phyloP scores from a whole-genome alignment of 2,797 vertebrate species.

The Propithecus deckenii region DNA sequence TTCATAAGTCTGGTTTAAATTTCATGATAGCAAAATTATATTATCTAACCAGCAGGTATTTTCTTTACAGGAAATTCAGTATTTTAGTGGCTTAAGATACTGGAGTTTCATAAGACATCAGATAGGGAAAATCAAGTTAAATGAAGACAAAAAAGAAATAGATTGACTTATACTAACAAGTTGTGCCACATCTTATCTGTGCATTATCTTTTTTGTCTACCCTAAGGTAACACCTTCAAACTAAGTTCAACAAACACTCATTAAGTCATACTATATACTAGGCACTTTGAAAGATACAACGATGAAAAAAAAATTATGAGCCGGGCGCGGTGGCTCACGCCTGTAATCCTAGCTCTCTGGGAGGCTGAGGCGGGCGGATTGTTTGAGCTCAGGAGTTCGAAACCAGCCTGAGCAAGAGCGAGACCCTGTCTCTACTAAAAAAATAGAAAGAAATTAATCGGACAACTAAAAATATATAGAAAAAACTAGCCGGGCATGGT shows the following conservation, averaged over 20 bases:
- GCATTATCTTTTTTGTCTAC: neutral
- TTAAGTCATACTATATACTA: neutral
- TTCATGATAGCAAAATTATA: constrained; percentile 18
- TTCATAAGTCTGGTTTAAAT: constrained; percentile 12
- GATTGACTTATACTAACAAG: neutral
- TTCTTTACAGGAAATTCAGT: constrained; percentile 23
- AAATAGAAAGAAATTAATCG: too few species aligned
- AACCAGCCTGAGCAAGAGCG: too few species aligned
- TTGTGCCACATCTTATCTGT: neutral
- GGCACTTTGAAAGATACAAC: neutral
- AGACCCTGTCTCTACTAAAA: too few species aligned
- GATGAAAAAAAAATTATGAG: neutral
- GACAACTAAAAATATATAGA: too few species aligned
- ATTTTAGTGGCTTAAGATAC: constrained; percentile 13
- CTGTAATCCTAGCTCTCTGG: too few species aligned
- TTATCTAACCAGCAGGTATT: neutral
- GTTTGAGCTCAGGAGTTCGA: too few species aligned
- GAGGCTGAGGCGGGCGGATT: too few species aligned
- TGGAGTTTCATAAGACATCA: neutral
- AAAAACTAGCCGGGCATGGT: too few species aligned
- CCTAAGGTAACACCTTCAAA: constrained; percentile 8
- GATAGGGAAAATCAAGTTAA: constrained; percentile 31
- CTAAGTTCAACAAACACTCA: neutral
- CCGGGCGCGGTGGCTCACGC: too few species aligned
- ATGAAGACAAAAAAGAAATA: neutral